A percentile compares a stretch with the other conserved stretches of the same genome.
phyloP scores from a whole-genome alignment of 2,888 invertebrate genomes.

The Perdita meconis region DNA sequence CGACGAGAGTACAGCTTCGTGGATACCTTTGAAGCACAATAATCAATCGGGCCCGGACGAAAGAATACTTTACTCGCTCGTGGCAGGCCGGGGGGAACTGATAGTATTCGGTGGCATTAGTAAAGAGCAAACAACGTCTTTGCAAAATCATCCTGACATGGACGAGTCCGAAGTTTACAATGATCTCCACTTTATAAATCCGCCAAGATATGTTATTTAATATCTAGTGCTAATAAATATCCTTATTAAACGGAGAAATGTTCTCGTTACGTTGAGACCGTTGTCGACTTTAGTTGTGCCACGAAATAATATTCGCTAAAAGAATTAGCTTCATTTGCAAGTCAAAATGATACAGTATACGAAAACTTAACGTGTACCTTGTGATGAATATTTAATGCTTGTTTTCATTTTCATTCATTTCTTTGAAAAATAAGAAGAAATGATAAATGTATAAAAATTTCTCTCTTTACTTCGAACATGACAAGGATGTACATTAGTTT shows the following conservation, averaged over 20 bases:
- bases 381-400: conserved; percentile 29
- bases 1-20: conserved; percentile 88
- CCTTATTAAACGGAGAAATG: conserved; percentile 14
- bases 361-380: conserved; percentile 15
- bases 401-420: conserved; percentile 29
- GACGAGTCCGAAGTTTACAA: conserved; percentile 82
- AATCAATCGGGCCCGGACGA: conserved; percentile 92
- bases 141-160: conserved; percentile 82
- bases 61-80: conserved; percentile 94
- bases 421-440: conserved; percentile 4
- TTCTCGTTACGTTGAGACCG: conserved; percentile 28
- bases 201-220: conserved; percentile 81
- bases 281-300: conserved; percentile 13
- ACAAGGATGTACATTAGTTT: conserved; percentile 12
- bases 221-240: conserved; percentile 44
- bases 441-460: conserved; percentile 12
- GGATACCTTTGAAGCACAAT: conserved; percentile 89
- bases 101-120: conserved; percentile 98
- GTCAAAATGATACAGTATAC: too few relatives aligned
- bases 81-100: conserved; percentile 95
- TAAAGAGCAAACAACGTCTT: conserved; percentile 89
- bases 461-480: conserved; percentile 4
- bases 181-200: conserved; percentile 82
- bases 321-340: too few relatives aligned
- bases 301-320: too few relatives aligned